A percentile compares a stretch with the other conserved stretches of the same genome.
These are phyloP conservation scores for Heliconius congener DNA, from an alignment of 1,140 invertebrate genomes.

Conservation along the genomic window DNA sequence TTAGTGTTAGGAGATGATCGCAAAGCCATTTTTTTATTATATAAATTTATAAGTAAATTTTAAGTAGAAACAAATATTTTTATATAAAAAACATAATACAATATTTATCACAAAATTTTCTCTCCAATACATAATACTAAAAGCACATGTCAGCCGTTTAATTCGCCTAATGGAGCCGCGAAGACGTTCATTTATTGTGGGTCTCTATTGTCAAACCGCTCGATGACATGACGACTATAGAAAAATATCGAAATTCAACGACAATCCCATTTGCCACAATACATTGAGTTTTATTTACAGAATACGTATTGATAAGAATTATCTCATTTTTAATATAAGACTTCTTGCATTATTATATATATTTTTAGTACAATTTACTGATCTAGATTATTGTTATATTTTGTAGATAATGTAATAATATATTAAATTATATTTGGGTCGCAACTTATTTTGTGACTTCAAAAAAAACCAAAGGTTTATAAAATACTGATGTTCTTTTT, in stretches of 20 bases:
- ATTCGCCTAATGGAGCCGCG: constrained; percentile 57
- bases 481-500: too few species aligned
- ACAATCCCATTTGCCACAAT: constrained; percentile 10
- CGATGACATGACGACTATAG: constrained; percentile 7
- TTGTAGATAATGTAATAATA: background rate
- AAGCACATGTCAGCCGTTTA: constrained; percentile 49
- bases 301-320: background rate
- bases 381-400: background rate
- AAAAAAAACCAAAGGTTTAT: too few species aligned
- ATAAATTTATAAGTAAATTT: too few species aligned
- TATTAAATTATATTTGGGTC: too few species aligned
- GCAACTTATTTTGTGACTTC: too few species aligned
- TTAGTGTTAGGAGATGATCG: too few species aligned
- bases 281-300: constrained; percentile 5
- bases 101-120: constrained; percentile 16
- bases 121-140: constrained; percentile 28
- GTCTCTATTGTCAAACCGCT: background rate
- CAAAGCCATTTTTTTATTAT: too few species aligned
- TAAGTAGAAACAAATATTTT: too few species aligned
- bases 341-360: background rate
- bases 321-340: background rate
- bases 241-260: constrained; percentile 8
- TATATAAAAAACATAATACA: background rate
- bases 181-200: constrained; percentile 23
- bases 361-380: background rate